phyloP scores from a whole-genome alignment of 2,797 vertebrate genomes.

The Pantherophis vulpinus region DNA sequence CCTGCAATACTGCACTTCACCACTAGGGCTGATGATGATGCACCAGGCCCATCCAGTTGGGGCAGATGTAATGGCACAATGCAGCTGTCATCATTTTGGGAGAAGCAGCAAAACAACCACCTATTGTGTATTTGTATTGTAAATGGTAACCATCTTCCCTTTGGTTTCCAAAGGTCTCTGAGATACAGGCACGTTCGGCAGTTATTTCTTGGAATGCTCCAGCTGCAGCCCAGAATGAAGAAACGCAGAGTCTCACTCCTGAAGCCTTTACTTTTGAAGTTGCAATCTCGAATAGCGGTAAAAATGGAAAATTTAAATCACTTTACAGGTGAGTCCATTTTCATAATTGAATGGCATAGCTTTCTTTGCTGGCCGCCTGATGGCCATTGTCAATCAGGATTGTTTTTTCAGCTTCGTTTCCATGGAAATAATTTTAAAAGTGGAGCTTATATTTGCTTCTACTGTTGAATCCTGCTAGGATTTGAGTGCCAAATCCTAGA shows the following conservation, averaged over 20 bases:
- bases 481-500: neutral
- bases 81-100: neutral
- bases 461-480: neutral
- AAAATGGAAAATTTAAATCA: conserved; percentile 78
- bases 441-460: neutral
- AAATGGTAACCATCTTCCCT: conserved; percentile 60
- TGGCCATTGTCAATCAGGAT: neutral
- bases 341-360: conserved; percentile 59
- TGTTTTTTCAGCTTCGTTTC: neutral
- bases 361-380: conserved; percentile 35
- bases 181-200: conserved; percentile 74
- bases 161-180: conserved; percentile 74
- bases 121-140: conserved; percentile 40
- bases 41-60: neutral
- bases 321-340: conserved; percentile 77
- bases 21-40: neutral
- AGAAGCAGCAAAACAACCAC: neutral
- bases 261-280: conserved; percentile 76
- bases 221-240: conserved; percentile 63
- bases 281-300: conserved; percentile 75
- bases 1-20: neutral
- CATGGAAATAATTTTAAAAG: neutral
- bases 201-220: conserved; percentile 76
- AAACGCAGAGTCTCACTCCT: conserved; percentile 65
- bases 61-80: neutral